Conservation (phyloP, 2,113 vertebrate species). For the Myotis brandtii region DNA sequence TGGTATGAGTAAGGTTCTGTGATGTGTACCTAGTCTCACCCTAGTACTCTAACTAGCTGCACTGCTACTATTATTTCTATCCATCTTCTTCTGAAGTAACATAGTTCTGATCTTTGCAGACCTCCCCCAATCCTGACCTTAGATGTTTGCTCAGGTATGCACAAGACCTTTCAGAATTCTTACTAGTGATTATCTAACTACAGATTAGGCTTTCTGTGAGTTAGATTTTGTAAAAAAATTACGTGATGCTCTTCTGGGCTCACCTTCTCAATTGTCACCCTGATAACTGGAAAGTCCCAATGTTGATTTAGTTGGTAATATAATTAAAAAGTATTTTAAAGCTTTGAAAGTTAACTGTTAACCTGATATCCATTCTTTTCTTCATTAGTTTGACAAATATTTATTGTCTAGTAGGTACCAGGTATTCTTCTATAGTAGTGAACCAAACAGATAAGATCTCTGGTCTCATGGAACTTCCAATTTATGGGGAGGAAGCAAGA, state of each 20-base stretch:
- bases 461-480: background rate
- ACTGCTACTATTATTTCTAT: background rate
- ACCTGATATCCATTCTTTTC: background rate
- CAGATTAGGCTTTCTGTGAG: background rate
- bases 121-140: background rate
- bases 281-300: background rate
- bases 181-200: background rate
- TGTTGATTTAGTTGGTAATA: slow-evolving; percentile 28
- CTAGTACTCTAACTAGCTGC: background rate
- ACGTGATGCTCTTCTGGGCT: background rate
- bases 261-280: background rate
- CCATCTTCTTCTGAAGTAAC: background rate
- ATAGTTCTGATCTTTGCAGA: background rate
- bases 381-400: background rate
- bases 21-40: background rate
- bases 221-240: slow-evolving; percentile 30
- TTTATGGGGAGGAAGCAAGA: background rate
- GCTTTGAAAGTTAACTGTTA: slow-evolving; percentile 21
- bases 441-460: background rate
- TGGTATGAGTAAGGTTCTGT: background rate
- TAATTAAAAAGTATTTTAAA: slow-evolving; percentile 21
- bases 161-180: background rate
- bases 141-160: background rate
- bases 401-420: background rate
- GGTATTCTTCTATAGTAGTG: background rate